phyloP scores from a whole-genome alignment of 2,888 invertebrate species.

The Adineta ricciae region DNA sequence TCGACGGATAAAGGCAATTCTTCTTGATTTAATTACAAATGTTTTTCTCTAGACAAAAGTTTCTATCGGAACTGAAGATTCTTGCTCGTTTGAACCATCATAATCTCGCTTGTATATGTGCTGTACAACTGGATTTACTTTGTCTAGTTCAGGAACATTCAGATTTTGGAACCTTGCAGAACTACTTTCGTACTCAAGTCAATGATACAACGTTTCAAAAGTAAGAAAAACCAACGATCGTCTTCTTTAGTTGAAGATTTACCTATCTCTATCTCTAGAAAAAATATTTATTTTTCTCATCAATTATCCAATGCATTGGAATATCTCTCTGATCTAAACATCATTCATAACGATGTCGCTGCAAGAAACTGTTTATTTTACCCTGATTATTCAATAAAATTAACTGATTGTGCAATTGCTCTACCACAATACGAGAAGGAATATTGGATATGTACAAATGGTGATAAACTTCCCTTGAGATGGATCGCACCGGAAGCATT shows the following conservation, averaged over 20 bases:
- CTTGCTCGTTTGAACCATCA: not conserved
- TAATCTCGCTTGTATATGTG: not conserved
- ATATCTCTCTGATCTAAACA: not conserved
- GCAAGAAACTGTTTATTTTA: not conserved
- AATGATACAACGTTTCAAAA: constrained; percentile 8
- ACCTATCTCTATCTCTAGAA: not conserved
- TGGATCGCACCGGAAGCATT: constrained; percentile 18
- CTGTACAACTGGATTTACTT: not conserved
- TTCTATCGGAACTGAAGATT: not conserved
- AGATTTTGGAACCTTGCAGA: not conserved
- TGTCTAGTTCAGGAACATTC: constrained; percentile 1
- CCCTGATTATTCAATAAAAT: not conserved
- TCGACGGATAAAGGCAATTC: too few species aligned
- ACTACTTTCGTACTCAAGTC: not conserved
- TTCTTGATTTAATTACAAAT: not conserved
- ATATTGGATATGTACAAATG: constrained; percentile 9
- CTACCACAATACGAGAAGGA: not conserved
- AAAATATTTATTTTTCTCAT: not conserved
- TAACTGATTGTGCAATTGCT: not conserved
- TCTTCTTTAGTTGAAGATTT: not conserved
- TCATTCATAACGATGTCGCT: constrained; percentile 4
- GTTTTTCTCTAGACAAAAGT: not conserved
- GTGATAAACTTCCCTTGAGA: not conserved
- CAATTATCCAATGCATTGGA: not conserved
- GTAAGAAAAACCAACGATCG: not conserved